Conservation (phyloP, 2,797 vertebrate genomes). For the Sebastes paucispinis region DNA sequence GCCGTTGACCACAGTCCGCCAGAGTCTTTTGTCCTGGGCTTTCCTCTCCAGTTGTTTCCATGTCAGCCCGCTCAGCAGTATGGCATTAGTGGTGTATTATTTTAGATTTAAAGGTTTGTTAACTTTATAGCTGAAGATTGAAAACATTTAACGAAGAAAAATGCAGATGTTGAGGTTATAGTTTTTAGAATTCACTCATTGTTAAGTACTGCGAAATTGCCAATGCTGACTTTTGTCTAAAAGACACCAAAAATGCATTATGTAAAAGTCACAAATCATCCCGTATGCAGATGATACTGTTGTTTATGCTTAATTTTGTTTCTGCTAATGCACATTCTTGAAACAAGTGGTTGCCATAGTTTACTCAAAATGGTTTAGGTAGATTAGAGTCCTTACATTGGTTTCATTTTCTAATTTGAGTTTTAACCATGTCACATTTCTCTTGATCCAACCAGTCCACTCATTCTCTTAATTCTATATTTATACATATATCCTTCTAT, state of each 20-base stretch:
- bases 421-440: not conserved
- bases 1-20: too few relatives aligned
- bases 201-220: not conserved
- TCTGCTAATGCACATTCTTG: not conserved
- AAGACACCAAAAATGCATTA: not conserved
- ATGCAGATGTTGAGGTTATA: not conserved
- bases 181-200: not conserved
- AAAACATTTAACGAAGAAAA: not conserved
- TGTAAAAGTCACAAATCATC: not conserved
- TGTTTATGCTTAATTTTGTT: not conserved
- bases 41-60: too few relatives aligned
- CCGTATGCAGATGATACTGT: slow-evolving; percentile 3
- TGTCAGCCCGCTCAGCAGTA: too few relatives aligned
- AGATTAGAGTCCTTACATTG: not conserved
- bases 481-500: not conserved
- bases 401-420: not conserved
- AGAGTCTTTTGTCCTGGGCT: too few relatives aligned
- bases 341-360: not conserved
- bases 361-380: not conserved
- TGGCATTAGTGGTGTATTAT: not conserved
- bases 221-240: not conserved
- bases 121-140: not conserved
- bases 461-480: not conserved
- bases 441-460: not conserved
- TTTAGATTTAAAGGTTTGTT: not conserved